Conservation (phyloP, 2,113 vertebrate genomes). For the Xerus inauris region DNA sequence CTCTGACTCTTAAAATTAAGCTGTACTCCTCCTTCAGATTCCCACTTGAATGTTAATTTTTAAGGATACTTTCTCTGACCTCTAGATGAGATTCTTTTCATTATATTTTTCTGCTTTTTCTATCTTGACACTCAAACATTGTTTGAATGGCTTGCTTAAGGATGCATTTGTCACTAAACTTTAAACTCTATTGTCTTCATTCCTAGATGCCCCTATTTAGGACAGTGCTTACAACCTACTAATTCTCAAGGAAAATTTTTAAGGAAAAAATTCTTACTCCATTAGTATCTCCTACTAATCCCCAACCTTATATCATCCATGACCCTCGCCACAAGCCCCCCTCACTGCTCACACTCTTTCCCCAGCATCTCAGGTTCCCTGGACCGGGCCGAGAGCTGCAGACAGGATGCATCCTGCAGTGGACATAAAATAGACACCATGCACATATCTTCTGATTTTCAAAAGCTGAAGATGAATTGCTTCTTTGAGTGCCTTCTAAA, state of each 20-base stretch:
- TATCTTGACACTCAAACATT: too few species aligned
- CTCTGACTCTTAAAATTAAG: not conserved
- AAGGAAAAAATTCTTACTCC: not conserved
- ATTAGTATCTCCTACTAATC: too few species aligned
- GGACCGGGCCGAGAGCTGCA: not conserved
- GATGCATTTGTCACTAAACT: not conserved
- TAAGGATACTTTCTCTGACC: not conserved
- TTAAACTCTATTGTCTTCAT: not conserved
- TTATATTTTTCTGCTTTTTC: not conserved
- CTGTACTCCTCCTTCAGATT: not conserved
- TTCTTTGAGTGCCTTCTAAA: conserved; percentile 30
- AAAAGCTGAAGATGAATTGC: not conserved
- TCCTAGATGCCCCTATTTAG: not conserved
- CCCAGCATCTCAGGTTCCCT: not conserved
- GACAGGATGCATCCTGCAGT: not conserved
- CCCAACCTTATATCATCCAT: fast-evolving
- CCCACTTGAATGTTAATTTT: not conserved
- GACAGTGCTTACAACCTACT: not conserved
- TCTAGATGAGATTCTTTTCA: not conserved
- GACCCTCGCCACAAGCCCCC: fast-evolving
- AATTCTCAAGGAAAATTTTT: not conserved
- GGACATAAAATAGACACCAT: not conserved
- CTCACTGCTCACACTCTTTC: too few species aligned
- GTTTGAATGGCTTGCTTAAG: not conserved
- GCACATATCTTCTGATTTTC: not conserved